Base-by-base conservation (phyloP, 37 sponge, comb jelly and placozoan species). In the Dysidea cf. avara region DNA sequence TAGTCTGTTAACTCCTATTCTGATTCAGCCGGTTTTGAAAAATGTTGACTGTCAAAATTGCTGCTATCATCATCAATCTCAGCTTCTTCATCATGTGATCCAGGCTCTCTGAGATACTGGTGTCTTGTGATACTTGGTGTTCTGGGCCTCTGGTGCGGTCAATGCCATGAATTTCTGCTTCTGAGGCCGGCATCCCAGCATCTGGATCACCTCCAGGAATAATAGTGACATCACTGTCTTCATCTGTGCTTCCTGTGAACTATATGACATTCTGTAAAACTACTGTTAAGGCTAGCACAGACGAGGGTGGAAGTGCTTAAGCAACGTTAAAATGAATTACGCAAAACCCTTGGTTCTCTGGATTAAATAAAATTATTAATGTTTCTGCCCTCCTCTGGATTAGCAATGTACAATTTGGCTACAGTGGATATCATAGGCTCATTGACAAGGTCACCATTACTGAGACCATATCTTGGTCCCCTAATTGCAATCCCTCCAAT, bases 191-290 rank as follows among this genome's bases (percentile, higher is more conserved):
- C 62, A 74, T 79, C 17, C 86, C 86, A 56, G 80, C 80, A 67
- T 86, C 86, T 17, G 86, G 86, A 68, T 86, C 86, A 22, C 86
- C 86, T 34, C 86, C 86, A 26, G 86, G 80, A 0, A 79, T 18
- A 12, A 86, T 86, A 48, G 51, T 56, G 29, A 24, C 61, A 22
- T 83, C 84, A 13, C 40, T 33, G 12, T 55, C 74, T 39, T 86
- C 86, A 5, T 62, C 78, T 70, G 28, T 21, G 66, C 21, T 30
- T 72, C 75, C 82, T 81, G 36, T 49, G 52, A 31, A 30, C 21
- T 22, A 13, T 12, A 36, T 2, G 22, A 43, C 2, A 12, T 16
- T 7, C 18, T 48, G 51, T 40, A 33, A 18, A 37, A 57, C 28
- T 31, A 31, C 9, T 57, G 30, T 29, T 20, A 31, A 29, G 30